Percentiles rank a stretch among this genome's conserved stretches.
phyloP scores from a whole-genome alignment of 92 coral and sea anemone species.

The Montipora capitata region DNA sequence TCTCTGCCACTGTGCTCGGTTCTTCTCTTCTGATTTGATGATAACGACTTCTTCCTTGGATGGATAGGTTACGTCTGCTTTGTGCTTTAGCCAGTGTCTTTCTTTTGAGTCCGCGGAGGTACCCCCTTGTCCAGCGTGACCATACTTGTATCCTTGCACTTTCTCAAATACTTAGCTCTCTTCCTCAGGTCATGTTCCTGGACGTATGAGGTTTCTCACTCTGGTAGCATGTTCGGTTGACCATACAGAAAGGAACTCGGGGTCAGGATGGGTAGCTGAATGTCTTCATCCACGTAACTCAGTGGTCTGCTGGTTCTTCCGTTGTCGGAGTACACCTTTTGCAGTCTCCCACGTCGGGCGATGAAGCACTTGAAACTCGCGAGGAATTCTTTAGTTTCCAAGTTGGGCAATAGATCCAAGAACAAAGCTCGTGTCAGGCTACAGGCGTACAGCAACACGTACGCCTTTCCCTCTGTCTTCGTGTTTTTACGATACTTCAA shows the following conservation, averaged over 20 bases:
- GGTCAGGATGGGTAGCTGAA: constrained; percentile 39
- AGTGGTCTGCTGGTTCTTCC: constrained; percentile 32
- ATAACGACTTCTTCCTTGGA: constrained; percentile 40
- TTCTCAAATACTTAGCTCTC: constrained; percentile 33
- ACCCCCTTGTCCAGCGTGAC: constrained; percentile 50
- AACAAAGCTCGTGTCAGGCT: constrained; percentile 25
- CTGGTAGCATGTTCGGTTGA: constrained; percentile 32
- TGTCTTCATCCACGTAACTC: neutral
- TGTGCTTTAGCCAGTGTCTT: constrained; percentile 9
- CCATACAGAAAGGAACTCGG: constrained; percentile 37
- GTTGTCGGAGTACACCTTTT: constrained; percentile 45
- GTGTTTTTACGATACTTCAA: constrained; percentile 12
- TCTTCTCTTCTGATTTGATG: constrained; percentile 30
- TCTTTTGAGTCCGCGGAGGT: constrained; percentile 43
- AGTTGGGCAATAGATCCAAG: neutral
- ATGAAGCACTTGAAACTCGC: constrained; percentile 12
- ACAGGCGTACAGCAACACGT: constrained; percentile 23
- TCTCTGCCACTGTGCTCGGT: constrained; percentile 58
- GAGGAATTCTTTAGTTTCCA: constrained; percentile 8
- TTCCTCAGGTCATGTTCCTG: constrained; percentile 29
- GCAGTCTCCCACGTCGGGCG: constrained; percentile 37
- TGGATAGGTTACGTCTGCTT: neutral
- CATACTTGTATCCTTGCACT: constrained; percentile 45
- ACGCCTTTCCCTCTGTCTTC: constrained; percentile 31
- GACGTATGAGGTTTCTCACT: constrained; percentile 17